Base-by-base conservation (phyloP, 2,888 invertebrate species). In the Seira ritae region DNA sequence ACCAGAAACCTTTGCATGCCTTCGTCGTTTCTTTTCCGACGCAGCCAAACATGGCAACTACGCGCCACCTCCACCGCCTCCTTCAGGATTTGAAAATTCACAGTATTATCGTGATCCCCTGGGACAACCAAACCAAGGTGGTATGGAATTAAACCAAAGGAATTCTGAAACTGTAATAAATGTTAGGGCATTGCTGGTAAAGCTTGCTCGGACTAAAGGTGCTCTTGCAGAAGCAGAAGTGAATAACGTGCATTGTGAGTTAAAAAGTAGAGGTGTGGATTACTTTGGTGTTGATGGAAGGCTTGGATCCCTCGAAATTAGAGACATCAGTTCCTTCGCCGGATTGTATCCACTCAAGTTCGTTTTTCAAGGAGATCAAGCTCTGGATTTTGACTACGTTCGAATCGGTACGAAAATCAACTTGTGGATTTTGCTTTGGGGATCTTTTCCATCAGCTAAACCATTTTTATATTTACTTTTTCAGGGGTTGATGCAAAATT, bases 401-500 rank as follows among this genome's bases (percentile, higher is more conserved):
- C 37, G 86, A 75, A 84, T 81, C 80, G 84, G 87, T 87, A 75
- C 68, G 66, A 15, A 24, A 8, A 37, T n/a, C 17, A 22, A 22
- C n/a, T 12, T 6, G 8, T 15, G 8, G 17, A 65, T 8, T 10
- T 15, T 65, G 8, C 17, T 65, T 8, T 10, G 8, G 8, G 12
- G 19, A 65, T 65, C 17, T 65, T 19, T 19, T 65, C 65, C 8
- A 15, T 15, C 17, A 65, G 17, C 8, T 15, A 8, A 15, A 17
- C 15, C 8, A 65, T 65, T 15, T 10, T 65, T 65, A 42, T 74
- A 24, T 22, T 74, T 62, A 73, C 6, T 73, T n/a, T 77, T 66
- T 12, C 37, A 88, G 88, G 91, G 88, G 94, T 93, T 90, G 96
- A 97, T 88, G 93, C 94, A 1, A 93, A 94, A 84, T 91, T 98